These are phyloP conservation scores for Cotesia vestalis DNA, from an alignment of 1,140 invertebrate genomes.

Conservation along the genomic window DNA sequence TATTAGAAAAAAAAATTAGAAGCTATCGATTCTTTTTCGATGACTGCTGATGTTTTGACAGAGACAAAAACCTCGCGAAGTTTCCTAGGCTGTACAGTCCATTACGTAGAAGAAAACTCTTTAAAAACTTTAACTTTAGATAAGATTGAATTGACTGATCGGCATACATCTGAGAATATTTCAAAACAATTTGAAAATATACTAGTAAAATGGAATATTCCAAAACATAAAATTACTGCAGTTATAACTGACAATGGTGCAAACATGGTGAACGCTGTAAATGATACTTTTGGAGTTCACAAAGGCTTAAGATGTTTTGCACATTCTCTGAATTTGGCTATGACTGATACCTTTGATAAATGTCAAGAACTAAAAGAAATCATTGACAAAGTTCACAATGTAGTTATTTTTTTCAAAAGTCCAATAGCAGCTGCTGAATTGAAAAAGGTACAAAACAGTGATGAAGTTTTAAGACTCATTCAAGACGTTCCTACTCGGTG, in stretches of 20 bases:
- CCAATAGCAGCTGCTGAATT: constrained; percentile 13
- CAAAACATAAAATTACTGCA: constrained; percentile 49
- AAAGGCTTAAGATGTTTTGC: constrained; percentile 49
- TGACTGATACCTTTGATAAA: constrained; percentile 19
- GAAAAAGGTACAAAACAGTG: not conserved
- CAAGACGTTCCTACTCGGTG: constrained; percentile 41
- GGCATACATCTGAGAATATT: constrained; percentile 50
- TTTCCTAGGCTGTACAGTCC: constrained; percentile 45
- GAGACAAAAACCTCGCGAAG: constrained; percentile 45
- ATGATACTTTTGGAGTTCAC: constrained; percentile 50
- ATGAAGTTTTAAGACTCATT: constrained; percentile 38
- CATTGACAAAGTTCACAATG: constrained; percentile 28
- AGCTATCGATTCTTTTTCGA: constrained; percentile 35
- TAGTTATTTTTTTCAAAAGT: constrained; percentile 26
- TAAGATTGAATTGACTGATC: constrained; percentile 41
- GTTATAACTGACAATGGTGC: constrained; percentile 55
- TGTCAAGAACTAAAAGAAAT: not conserved
- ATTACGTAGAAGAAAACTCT: constrained; percentile 39
- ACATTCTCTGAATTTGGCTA: constrained; percentile 39
- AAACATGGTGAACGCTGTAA: constrained; percentile 55
- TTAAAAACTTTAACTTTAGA: constrained; percentile 38
- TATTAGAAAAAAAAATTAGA: constrained; percentile 44
- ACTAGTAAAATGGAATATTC: constrained; percentile 49
- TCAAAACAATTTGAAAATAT: constrained; percentile 41
- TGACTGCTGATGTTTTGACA: constrained; percentile 51